Conservation (phyloP, 2,797 vertebrate genomes). For the Enteromius afrohamiltoni region DNA sequence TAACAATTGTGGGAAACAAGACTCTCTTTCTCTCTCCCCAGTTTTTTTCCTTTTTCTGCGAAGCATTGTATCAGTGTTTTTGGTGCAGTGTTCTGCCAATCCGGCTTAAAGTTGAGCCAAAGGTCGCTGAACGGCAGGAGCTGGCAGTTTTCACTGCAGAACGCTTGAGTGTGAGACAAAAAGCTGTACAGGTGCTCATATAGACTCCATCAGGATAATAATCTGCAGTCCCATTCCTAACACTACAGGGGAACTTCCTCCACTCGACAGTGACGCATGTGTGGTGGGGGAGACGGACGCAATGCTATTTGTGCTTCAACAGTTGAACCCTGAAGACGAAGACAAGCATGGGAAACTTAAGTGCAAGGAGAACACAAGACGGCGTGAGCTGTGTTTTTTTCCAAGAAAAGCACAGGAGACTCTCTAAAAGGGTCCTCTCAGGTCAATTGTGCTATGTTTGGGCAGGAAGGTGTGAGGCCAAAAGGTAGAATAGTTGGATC, state of each 20-base stretch:
- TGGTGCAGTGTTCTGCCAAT: conserved; percentile 65
- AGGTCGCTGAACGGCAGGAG: conserved; percentile 64
- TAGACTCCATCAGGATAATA: conserved; percentile 29
- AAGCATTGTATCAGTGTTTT: conserved; percentile 65
- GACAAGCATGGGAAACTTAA: conserved; percentile 46
- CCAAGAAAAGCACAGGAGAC: conserved; percentile 36
- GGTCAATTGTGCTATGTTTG: conserved; percentile 29
- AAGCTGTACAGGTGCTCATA: conserved; percentile 63
- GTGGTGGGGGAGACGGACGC: conserved; percentile 26
- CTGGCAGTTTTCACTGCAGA: conserved; percentile 55
- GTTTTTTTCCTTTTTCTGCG: conserved; percentile 52
- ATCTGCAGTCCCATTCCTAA: conserved; percentile 39
- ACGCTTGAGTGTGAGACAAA: conserved; percentile 54
- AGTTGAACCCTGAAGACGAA: conserved; percentile 45
- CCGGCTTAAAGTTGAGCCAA: conserved; percentile 51
- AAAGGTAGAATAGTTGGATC: not conserved
- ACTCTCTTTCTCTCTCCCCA: conserved; percentile 36
- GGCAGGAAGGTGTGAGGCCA: conserved; percentile 1
- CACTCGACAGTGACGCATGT: conserved; percentile 12
- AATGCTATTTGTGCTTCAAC: conserved; percentile 26
- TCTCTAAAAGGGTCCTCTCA: conserved; percentile 20
- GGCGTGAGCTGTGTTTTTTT: not conserved
- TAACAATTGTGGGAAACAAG: conserved; percentile 44
- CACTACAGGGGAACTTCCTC: conserved; percentile 37
- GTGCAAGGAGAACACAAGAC: conserved; percentile 29